Conservation (phyloP, 2,888 invertebrate genomes). For the Drosophila falleni region DNA sequence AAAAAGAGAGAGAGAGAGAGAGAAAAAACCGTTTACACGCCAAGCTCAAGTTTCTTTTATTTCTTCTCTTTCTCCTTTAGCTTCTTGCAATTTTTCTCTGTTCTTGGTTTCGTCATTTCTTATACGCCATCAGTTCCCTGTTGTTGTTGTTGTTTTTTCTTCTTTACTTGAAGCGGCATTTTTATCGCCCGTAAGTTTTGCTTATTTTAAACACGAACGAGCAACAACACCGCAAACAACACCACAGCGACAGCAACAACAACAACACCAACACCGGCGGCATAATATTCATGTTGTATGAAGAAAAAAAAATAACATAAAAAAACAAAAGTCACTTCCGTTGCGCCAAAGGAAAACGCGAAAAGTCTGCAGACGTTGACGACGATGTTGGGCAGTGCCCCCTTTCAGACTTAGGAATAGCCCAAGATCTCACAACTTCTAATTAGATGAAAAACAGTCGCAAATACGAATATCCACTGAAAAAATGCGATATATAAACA, state of each 20-base stretch:
- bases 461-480: slow-evolving; percentile 9
- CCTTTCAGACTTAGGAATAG: slow-evolving; percentile 27
- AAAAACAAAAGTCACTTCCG: slow-evolving; percentile 84
- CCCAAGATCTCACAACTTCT: slow-evolving; percentile 38
- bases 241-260: slow-evolving; percentile 38
- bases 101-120: slow-evolving; percentile 66
- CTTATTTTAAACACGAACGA: slow-evolving; percentile 74
- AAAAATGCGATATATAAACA: slow-evolving; percentile 14
- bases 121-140: slow-evolving; percentile 52
- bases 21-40: slow-evolving; percentile 71
- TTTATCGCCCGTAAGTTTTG: slow-evolving; percentile 76
- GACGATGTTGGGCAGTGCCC: slow-evolving; percentile 35
- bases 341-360: slow-evolving; percentile 73
- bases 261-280: slow-evolving; percentile 67
- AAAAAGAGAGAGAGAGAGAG: slow-evolving; percentile 14
- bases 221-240: slow-evolving; percentile 42
- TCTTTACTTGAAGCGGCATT: slow-evolving; percentile 58
- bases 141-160: slow-evolving; percentile 35
- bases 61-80: slow-evolving; percentile 22
- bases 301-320: slow-evolving; percentile 49
- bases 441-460: slow-evolving; percentile 57
- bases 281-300: slow-evolving; percentile 76
- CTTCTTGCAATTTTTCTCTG: slow-evolving; percentile 49
- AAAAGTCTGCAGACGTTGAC: slow-evolving; percentile 67
- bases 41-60: slow-evolving; percentile 59